Evolutionary conservation across 2,888 invertebrate genomes (phyloP), one percentile per base, ranked within the genome.

Genomic region (Spicauda simplicius): DNA sequence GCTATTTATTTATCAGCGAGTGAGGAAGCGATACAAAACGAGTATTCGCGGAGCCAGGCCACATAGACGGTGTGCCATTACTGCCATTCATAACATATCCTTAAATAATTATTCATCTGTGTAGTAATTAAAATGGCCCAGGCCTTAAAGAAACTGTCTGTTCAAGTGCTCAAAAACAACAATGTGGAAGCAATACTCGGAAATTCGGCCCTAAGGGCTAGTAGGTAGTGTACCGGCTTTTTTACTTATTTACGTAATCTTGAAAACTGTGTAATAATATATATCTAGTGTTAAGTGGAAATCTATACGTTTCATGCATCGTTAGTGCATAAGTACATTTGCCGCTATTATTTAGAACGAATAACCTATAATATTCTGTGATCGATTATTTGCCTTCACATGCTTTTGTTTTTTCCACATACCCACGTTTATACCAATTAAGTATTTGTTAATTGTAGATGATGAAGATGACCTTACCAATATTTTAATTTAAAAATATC

Each of bases 171-270:
- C 33, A 86, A 84, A 79, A 85, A 79, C 69, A 86, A 82, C 71
- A 83, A 86, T 84, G 85, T 84, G 71, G 90, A 90, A 68, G 71
- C 73, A 61, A 64, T 80, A 67, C 71, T 83, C 59, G 76, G 79
- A 62, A 77, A 77, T 61, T 76, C 78, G 57, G 80, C 82, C 45
- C 62, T 82, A 58, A 81, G 90, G 70, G 83, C 88, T 20, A 85
- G 79, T 78, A 89, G 91, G 91, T 91, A 86, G 71, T 60, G 65
- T 73, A 79, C 87, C 86, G 88, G 86, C 80, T 61, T 76, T 76
- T 56, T 63, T 50, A 72, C 75, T 74, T 77, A 77, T 83, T 85
- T 90, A 90, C 86, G 88, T 90, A 89, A 89, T 77, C 72, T 25
- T 12, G 53, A 30, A 20, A 48, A 68, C 58, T 61, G 12, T 59